A percentile compares a stretch with the other conserved stretches of the same genome.
These are phyloP conservation scores for Gymnothorax javanicus DNA, from an alignment of 2,797 vertebrate genomes.

Conservation along the genomic window DNA sequence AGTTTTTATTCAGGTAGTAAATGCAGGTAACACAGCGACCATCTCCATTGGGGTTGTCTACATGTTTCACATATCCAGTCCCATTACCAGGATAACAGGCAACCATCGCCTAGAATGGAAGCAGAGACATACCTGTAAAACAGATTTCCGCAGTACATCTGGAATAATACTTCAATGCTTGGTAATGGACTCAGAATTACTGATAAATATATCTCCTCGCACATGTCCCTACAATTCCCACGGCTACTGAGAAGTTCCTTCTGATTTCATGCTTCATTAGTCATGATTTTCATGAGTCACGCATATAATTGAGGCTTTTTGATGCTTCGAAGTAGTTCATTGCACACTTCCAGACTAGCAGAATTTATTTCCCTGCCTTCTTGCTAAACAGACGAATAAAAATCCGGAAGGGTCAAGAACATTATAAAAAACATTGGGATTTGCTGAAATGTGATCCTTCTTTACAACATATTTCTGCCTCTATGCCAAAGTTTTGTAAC, in stretches of 20 bases:
- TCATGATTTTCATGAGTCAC: background rate
- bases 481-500: too few relatives aligned
- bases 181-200: background rate
- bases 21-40: constrained; percentile 95
- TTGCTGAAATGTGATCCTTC: too few relatives aligned
- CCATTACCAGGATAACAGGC: constrained; percentile 97
- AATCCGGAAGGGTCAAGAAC: too few relatives aligned
- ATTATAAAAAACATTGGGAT: too few relatives aligned
- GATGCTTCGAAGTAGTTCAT: background rate
- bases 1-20: constrained; percentile 96
- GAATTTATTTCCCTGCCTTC: too few relatives aligned
- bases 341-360: background rate
- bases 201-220: background rate
- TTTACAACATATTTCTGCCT: too few relatives aligned
- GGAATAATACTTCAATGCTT: background rate
- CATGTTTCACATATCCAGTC: constrained; percentile 90
- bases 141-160: background rate
- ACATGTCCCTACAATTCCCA: background rate
- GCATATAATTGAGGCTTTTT: background rate
- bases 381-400: background rate
- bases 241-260: background rate
- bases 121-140: background rate
- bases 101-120: constrained; percentile 83
- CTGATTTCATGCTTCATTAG: background rate
- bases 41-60: constrained; percentile 90